These are phyloP conservation scores for Congeria kusceri DNA, from an alignment of 2,888 invertebrate species.

Conservation along the genomic window DNA sequence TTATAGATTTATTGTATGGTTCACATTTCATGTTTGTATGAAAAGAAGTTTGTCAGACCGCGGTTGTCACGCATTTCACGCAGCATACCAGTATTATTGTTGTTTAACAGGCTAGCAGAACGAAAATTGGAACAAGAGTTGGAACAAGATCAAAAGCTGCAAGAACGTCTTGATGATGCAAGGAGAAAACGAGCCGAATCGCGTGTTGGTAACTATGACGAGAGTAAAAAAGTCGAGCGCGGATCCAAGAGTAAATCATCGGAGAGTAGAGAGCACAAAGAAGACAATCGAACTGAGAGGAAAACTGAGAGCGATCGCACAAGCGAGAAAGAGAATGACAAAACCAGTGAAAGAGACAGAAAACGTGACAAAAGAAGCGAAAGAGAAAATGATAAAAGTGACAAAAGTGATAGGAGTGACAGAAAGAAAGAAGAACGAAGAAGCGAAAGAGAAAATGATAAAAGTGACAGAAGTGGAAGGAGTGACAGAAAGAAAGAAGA, in stretches of 20 bases:
- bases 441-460: not conserved
- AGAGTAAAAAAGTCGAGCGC: not conserved
- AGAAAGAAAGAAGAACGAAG: not conserved
- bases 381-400: not conserved
- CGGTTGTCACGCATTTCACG: no score
- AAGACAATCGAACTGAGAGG: not conserved
- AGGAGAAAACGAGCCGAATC: slow-evolving; percentile 63
- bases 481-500: not conserved
- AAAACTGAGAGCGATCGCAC: not conserved
- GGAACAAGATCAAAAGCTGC: slow-evolving; percentile 70
- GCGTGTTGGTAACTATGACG: slow-evolving; percentile 28
- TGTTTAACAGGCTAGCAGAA: slow-evolving; percentile 62
- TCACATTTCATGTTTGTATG: no score
- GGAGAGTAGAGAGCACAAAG: not conserved
- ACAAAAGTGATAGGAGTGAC: not conserved
- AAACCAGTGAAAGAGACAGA: slow-evolving; percentile 2
- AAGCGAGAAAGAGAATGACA: slow-evolving; percentile 10
- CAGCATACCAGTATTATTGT: no score
- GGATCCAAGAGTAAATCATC: not conserved
- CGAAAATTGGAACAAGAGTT: slow-evolving; percentile 74
- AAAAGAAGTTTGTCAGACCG: no score
- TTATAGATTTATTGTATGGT: no score
- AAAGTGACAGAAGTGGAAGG: not conserved
- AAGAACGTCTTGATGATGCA: slow-evolving; percentile 74
- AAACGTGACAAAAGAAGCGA: not conserved